A percentile compares a stretch with the other conserved stretches of the same genome.
These are phyloP conservation scores for Phylloscopus trochilus DNA, from an alignment of 2,113 vertebrate genomes.

Conservation along the genomic window DNA sequence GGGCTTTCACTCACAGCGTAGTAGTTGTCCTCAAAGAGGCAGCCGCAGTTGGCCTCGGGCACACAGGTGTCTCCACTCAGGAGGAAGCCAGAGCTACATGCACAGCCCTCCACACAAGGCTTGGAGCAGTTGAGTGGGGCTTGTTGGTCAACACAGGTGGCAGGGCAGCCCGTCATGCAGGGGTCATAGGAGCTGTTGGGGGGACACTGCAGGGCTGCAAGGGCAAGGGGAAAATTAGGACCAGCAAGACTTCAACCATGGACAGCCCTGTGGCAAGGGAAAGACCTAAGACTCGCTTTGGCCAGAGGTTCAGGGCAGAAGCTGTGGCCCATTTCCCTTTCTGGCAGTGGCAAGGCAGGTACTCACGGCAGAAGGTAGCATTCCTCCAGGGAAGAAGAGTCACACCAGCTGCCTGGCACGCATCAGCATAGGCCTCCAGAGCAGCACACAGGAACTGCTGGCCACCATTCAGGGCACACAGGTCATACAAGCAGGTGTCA, in stretches of 20 bases:
- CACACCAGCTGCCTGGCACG: conserved; percentile 75
- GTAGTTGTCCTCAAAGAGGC: conserved; percentile 43
- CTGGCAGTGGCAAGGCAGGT: background rate
- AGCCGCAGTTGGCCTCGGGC: conserved; percentile 58
- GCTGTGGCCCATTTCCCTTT: background rate
- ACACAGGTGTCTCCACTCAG: conserved; percentile 68
- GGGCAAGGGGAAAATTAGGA: background rate
- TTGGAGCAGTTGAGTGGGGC: conserved; percentile 48
- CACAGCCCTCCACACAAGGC: conserved; percentile 72
- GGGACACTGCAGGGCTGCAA: conserved; percentile 65
- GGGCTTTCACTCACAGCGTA: conserved; percentile 37
- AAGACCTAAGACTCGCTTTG: background rate
- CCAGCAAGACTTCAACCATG: background rate
- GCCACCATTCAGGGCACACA: conserved; percentile 69
- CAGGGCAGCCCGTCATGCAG: conserved; percentile 54
- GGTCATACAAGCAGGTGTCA: conserved; percentile 72
- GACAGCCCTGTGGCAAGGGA: background rate
- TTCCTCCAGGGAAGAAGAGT: conserved; percentile 75
- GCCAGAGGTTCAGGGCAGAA: background rate
- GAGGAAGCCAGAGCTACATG: conserved; percentile 67
- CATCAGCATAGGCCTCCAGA: conserved; percentile 35
- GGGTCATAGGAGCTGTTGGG: conserved; percentile 65
- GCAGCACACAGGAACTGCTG: conserved; percentile 66
- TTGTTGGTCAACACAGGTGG: background rate
- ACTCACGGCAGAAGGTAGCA: conserved; percentile 81